Base-by-base conservation (phyloP, 37 sponge, comb jelly and placozoan genomes). In the Lycopodina hypogea region DNA sequence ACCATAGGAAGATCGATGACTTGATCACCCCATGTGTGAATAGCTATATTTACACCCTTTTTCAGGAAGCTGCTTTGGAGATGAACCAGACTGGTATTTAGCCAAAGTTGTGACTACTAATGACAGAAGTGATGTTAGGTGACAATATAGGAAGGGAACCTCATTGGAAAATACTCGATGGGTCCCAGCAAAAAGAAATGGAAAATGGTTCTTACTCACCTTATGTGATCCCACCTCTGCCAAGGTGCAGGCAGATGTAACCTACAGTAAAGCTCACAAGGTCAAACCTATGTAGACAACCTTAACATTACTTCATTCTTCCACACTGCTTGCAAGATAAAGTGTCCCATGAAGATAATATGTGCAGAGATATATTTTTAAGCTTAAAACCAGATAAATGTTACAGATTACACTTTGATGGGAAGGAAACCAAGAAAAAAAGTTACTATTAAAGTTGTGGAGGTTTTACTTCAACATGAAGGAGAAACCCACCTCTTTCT, bases 31-130 rank as follows among this genome's bases (percentile, higher is more conserved):
- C 74, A n/a, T 19, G 29, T 48, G 22, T 26, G 56, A 75, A 75
- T 40, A 59, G 62, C 19, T 36, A 39, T 37, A 14, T 60, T 15
- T 77, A 77, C 26, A 39, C 64, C 22, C 64, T 29, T 12, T 75
- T 59, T 59, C 19, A 75, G 19, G 77, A 77, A 38, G 40, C 22
- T 2, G n/a, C 23, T 4, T 77, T 38, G n/a, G n/a, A 59, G 77
- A 77, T 23, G n/a, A 35, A 12, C 41, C 64, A 37, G 77, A 64
- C 9, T 60, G 77, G 76, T 75, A 75, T 32, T 34, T 75, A 30
- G 76, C 77, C 36, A 77, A 60, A 60, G 40, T 77, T 23, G 3
- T 60, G 36, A 34, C 64, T 35, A 36, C 59, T 28, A 21, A 37
- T 38, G 37, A 0, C 28, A 30, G 33, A 1, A 21, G 64, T 2